A percentile compares a stretch with the other conserved stretches of the same genome.
Conservation (phyloP, 2,113 vertebrate genomes). For the Paraplagusia blochii region DNA sequence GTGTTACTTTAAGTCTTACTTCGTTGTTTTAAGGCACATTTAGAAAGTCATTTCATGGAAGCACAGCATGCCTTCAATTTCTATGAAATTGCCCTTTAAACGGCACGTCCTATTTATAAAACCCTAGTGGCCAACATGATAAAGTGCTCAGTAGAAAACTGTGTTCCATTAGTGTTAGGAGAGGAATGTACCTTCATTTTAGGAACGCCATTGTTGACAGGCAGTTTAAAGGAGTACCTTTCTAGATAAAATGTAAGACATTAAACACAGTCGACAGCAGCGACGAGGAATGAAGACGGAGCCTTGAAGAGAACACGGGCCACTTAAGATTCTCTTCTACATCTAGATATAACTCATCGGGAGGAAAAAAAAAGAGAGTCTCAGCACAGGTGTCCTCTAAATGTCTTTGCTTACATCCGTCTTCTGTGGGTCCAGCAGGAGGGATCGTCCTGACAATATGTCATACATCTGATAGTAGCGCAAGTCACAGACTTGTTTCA, state of each 20-base stretch:
- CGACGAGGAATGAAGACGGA: conserved; percentile 32
- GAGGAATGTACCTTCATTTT: conserved; percentile 27
- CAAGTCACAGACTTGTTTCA: conserved; percentile 74
- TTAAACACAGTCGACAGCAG: conserved; percentile 24
- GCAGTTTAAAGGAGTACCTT: conserved; percentile 39
- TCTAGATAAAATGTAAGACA: conserved; percentile 31
- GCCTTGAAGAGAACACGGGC: conserved; percentile 3
- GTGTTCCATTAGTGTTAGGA: conserved; percentile 28
- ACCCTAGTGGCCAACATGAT: conserved; percentile 29
- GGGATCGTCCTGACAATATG: conserved; percentile 72
- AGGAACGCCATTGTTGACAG: conserved; percentile 6
- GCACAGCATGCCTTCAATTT: background rate
- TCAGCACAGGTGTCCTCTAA: conserved; percentile 23
- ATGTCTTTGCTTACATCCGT: conserved; percentile 11
- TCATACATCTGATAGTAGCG: conserved; percentile 63
- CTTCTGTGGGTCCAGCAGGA: conserved; percentile 43
- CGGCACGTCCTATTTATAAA: conserved; percentile 13
- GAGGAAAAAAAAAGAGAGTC: conserved; percentile 11
- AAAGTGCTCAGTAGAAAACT: conserved; percentile 66
- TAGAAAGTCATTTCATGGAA: conserved; percentile 2
- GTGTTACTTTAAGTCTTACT: background rate
- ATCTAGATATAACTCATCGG: conserved; percentile 29
- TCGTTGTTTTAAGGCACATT: conserved; percentile 39
- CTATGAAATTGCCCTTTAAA: background rate
- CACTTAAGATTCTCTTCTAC: conserved; percentile 24